phyloP scores from a whole-genome alignment of 2,113 vertebrate species.

The Acanthisitta chloris region DNA sequence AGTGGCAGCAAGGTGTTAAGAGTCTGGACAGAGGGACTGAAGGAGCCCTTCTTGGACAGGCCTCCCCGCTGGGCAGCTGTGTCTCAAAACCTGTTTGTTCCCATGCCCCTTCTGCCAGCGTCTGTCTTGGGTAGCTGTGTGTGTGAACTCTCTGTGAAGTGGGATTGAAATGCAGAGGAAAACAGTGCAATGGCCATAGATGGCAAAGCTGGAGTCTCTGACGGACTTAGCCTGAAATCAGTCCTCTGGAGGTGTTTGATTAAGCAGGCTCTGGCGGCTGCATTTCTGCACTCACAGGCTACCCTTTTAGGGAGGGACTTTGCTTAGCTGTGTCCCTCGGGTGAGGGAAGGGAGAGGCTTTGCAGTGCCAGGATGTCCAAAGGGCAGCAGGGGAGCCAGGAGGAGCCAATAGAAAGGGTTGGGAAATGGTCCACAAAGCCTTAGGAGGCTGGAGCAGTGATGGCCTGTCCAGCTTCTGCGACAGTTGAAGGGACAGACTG shows the following conservation, averaged over 20 bases:
- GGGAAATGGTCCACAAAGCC: neutral
- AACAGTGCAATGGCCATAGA: neutral
- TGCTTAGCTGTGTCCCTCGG: neutral
- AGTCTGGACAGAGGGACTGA: neutral
- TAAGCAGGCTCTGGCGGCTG: neutral
- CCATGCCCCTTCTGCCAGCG: neutral
- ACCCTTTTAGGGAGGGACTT: neutral
- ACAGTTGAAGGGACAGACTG: neutral
- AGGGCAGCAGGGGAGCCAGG: neutral
- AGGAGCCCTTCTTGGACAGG: neutral
- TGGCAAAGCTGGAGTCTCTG: neutral
- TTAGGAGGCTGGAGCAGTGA: neutral
- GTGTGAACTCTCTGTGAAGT: neutral
- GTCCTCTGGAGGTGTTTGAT: neutral
- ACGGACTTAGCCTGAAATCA: neutral
- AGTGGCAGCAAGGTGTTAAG: neutral
- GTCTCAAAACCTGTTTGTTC: neutral
- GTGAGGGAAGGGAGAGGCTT: neutral
- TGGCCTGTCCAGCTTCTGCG: neutral
- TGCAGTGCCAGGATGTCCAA: neutral
- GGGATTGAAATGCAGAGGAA: neutral
- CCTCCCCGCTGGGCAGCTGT: neutral
- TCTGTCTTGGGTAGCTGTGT: neutral
- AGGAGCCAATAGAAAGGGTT: neutral
- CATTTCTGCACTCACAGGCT: neutral